These are phyloP conservation scores for Polyploca ridens DNA, from an alignment of 2,888 invertebrate species.

Conservation along the genomic window DNA sequence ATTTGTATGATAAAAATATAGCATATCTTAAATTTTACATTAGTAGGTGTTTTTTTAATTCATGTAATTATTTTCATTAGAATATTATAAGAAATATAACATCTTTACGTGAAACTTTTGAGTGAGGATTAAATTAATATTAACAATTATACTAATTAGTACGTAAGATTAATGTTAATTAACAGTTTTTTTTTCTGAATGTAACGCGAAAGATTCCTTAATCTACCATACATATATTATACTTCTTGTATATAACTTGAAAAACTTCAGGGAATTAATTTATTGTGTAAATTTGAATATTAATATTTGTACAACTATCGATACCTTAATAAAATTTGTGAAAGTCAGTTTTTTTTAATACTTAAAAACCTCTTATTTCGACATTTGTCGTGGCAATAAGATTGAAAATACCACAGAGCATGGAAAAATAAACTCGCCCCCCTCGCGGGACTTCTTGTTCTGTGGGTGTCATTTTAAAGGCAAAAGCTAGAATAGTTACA, in stretches of 20 bases:
- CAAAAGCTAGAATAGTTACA: no score
- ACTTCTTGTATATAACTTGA: background rate
- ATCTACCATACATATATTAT: background rate
- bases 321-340: conserved; percentile 40
- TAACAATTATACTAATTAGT: background rate
- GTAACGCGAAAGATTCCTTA: background rate
- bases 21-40: conserved; percentile 62
- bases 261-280: background rate
- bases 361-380: background rate
- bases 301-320: conserved; percentile 42
- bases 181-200: background rate
- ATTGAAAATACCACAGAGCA: no score
- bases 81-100: background rate
- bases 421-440: no score
- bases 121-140: background rate
- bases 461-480: no score
- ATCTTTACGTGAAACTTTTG: background rate
- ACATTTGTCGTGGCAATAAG: no score
- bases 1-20: conserved; percentile 73
- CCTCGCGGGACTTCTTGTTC: no score
- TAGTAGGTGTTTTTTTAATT: background rate
- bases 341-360: conserved; percentile 27
- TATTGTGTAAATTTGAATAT: conserved; percentile 15
- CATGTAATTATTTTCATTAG: background rate
- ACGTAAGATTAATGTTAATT: background rate